Base-by-base conservation (phyloP, 2,113 vertebrate genomes). In the Lepus europaeus region DNA sequence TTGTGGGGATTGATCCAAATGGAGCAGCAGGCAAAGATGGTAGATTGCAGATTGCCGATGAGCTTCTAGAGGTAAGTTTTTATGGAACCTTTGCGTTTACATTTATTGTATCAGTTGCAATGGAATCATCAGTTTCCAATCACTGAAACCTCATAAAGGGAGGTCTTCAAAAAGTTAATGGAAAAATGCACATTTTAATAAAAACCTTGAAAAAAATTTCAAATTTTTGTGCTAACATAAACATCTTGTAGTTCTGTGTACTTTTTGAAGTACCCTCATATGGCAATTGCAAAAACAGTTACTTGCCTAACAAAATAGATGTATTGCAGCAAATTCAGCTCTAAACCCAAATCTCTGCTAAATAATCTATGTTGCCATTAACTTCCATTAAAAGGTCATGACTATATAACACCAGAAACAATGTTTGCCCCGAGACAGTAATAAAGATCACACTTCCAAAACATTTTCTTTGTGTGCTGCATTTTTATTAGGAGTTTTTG, bases 21-120 rank as follows among this genome's bases (percentile, higher is more conserved):
- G 99, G 99, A 94, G 99, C 99, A 49, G 99, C 99, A 14, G 99
- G 99, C n/a, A 98, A 97, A 98, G 99, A 99, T 64, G 99, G 99
- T 70, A 98, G 99, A 31, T 98, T 99, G 72, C 98, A 99, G 51
- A 98, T 99, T 96, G 99, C 99, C 61, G 99, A 99, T 93, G 99
- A 99, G 94, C 98, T 99, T 95, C 98, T 99, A 87, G 99, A 99
- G 99, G 99, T 99, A 96, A 98, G 98, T 97, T 94, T 86, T 85
- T 66, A 0, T 29, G 9, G n/a, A 59, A 64, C 22, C 14, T 53
- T 78, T 82, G 39, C 81, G 80, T 79, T 79, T 91, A 49, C 10
- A 93, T 20, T 82, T 29, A 2, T 73, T 74, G 2, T 80, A 82
- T 53, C 5, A 31, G n/a, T 20, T n/a, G 10, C 25, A 68, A 0